phyloP scores from a whole-genome alignment of 1,140 invertebrate genomes.

The Cephus cinctus region DNA sequence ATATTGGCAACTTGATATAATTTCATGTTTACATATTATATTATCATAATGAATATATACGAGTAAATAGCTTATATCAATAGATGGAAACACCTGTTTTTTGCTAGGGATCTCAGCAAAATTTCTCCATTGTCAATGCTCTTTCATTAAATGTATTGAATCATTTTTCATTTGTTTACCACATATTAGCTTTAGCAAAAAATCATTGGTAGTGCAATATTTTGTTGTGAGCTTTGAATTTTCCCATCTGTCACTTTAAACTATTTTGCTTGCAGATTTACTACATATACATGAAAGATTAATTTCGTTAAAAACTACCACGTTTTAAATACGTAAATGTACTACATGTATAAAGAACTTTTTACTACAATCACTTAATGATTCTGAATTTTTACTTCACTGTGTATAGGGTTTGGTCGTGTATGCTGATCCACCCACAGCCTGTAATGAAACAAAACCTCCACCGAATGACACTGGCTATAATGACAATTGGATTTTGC shows the following conservation, averaged over 20 bases:
- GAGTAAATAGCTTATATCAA: neutral
- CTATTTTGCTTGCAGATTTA: neutral
- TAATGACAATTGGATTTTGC: constrained; percentile 71
- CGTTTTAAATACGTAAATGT: neutral
- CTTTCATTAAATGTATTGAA: too few species aligned
- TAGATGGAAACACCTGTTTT: too few species aligned
- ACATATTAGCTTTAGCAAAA: too few species aligned
- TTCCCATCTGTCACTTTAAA: neutral
- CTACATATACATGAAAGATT: neutral
- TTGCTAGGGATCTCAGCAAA: too few species aligned
- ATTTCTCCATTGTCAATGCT: too few species aligned
- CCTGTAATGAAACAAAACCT: constrained; percentile 60
- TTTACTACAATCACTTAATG: constrained; percentile 6
- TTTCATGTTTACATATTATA: neutral
- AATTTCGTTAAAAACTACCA: neutral
- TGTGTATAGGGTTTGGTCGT: constrained; percentile 69
- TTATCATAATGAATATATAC: neutral
- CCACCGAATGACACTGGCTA: constrained; percentile 58
- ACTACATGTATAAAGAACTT: constrained; percentile 4
- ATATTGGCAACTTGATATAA: too few species aligned
- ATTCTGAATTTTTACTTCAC: constrained; percentile 26
- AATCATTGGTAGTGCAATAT: too few species aligned
- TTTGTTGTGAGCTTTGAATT: constrained; percentile 11
- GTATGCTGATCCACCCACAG: constrained; percentile 66
- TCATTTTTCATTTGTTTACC: too few species aligned